A percentile compares a stretch with the other conserved stretches of the same genome.
phyloP scores from a whole-genome alignment of 2,113 vertebrate genomes.

The Nematolebias whitei region DNA sequence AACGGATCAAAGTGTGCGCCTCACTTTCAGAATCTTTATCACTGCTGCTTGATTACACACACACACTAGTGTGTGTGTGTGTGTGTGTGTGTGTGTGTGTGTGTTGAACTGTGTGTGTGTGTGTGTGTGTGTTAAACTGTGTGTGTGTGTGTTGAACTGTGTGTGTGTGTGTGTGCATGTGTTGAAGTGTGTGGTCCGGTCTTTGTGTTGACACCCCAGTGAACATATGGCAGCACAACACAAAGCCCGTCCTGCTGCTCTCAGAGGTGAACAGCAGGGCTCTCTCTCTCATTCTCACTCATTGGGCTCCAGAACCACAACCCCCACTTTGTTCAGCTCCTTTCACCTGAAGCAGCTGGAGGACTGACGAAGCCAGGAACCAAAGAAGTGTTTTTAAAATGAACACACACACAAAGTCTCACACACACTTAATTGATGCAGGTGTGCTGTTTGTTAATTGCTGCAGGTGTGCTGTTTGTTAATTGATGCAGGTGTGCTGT shows the following conservation, averaged over 20 bases:
- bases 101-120: no score
- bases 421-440: no score
- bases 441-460: no score
- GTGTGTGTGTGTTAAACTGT: no score
- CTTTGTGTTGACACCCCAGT: conserved; percentile 40
- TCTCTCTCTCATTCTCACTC: conserved; percentile 6
- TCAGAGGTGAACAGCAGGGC: conserved; percentile 63
- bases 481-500: no score
- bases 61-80: conserved; percentile 1
- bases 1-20: no score
- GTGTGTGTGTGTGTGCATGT: no score
- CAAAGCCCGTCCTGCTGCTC: conserved; percentile 56
- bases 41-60: no score
- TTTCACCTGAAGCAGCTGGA: conserved; percentile 70
- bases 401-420: conserved; percentile 5
- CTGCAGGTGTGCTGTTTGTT: no score
- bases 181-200: no score
- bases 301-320: conserved; percentile 8
- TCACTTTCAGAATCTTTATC: no score
- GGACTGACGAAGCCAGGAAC: conserved; percentile 28
- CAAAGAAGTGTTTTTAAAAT: not conserved
- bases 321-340: conserved; percentile 38
- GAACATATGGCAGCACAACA: conserved; percentile 68
- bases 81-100: conserved; percentile 40
- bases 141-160: no score